A percentile compares a stretch with the other conserved stretches of the same genome.
Evolutionary conservation across 1,140 invertebrate genomes (phyloP).

Genomic region (Acromyrmex echinatior): DNA sequence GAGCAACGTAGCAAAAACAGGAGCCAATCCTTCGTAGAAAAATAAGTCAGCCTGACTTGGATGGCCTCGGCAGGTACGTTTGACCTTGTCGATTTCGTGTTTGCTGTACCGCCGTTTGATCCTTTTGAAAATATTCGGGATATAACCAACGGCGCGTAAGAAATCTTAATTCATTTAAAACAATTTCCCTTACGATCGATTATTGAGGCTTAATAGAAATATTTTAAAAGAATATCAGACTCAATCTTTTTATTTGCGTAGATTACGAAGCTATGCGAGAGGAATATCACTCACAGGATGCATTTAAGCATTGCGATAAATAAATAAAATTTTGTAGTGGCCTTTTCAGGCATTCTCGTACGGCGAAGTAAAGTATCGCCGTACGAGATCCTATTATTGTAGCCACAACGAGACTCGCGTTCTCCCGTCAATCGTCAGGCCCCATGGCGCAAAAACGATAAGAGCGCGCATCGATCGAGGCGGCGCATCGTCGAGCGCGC

Average conservation of each 20-base stretch:
- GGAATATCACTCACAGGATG: background rate
- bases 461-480: slow-evolving; percentile 66
- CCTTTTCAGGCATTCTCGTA: background rate
- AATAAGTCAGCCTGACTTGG: slow-evolving; percentile 68
- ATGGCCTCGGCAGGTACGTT: slow-evolving; percentile 50
- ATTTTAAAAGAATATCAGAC: background rate
- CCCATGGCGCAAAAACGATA: slow-evolving; percentile 43
- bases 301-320: background rate
- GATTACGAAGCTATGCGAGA: background rate
- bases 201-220: background rate
- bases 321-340: slow-evolving; percentile 15
- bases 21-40: slow-evolving; percentile 66
- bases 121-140: background rate
- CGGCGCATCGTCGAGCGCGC: slow-evolving; percentile 61
- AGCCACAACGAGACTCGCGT: slow-evolving; percentile 16
- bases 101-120: background rate
- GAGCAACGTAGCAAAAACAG: slow-evolving; percentile 69
- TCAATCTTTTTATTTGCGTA: too few species aligned
- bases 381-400: slow-evolving; percentile 21
- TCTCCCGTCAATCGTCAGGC: slow-evolving; percentile 30
- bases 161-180: background rate
- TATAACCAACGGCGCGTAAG: background rate
- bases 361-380: background rate
- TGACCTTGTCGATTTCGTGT: background rate
- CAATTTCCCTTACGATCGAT: background rate